These are phyloP conservation scores for Xiphorhynchus erythropygius DNA, from an alignment of 2,797 vertebrate genomes.

Conservation along the genomic window DNA sequence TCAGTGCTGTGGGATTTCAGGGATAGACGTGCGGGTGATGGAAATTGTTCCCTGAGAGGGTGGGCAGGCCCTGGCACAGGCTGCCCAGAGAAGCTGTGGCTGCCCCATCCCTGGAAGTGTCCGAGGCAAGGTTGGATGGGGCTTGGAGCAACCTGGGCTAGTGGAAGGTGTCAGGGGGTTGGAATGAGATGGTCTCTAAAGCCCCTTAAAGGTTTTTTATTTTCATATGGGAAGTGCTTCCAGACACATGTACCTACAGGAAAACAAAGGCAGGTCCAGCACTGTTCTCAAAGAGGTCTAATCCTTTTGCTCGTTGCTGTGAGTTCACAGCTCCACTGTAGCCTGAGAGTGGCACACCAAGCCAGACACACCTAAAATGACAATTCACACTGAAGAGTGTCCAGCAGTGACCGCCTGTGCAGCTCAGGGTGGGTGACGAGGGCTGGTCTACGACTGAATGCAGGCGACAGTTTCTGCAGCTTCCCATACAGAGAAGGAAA, in stretches of 20 bases:
- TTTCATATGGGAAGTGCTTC: neutral
- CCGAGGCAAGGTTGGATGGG: neutral
- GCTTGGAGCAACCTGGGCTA: neutral
- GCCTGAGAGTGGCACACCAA: neutral
- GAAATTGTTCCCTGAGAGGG: neutral
- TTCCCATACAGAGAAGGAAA: neutral
- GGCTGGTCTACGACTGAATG: neutral
- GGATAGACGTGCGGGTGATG: neutral
- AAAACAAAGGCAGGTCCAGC: neutral
- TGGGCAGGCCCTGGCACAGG: neutral
- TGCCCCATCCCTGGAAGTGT: neutral
- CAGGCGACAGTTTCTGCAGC: neutral
- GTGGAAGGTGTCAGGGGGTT: neutral
- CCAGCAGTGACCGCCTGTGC: neutral
- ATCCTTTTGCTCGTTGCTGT: neutral
- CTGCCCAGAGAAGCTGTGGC: neutral
- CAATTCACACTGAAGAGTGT: neutral
- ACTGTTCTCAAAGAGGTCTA: neutral
- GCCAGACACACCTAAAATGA: neutral
- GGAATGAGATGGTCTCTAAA: neutral
- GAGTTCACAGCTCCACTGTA: neutral
- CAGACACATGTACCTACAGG: rapidly evolving
- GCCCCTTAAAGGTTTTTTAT: neutral
- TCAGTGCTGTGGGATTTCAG: neutral
- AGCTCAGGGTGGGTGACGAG: neutral